These are phyloP conservation scores for Corythornis cristatus DNA, from an alignment of 2,113 vertebrate genomes.

Conservation along the genomic window DNA sequence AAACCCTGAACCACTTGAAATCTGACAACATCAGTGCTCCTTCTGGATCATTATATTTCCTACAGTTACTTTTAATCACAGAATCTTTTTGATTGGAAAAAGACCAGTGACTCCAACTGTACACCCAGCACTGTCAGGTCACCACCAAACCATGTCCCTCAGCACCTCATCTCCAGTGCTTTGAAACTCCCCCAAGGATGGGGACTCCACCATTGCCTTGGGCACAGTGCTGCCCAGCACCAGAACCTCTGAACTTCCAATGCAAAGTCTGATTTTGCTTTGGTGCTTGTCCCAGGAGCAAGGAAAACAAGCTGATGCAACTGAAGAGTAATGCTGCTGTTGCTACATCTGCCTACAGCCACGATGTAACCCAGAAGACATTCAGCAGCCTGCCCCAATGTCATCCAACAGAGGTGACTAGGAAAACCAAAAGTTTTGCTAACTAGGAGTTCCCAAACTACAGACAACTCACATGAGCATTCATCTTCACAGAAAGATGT, in stretches of 20 bases:
- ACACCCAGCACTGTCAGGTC: background rate
- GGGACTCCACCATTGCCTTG: background rate
- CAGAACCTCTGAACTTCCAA: background rate
- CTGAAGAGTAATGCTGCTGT: background rate
- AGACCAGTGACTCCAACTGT: background rate
- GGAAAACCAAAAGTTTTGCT: background rate
- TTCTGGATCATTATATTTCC: background rate
- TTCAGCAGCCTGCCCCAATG: background rate
- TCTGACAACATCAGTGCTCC: background rate
- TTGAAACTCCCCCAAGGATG: background rate
- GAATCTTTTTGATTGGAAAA: background rate
- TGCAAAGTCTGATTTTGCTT: background rate
- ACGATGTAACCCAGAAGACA: background rate
- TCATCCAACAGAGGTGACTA: background rate
- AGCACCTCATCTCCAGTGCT: background rate
- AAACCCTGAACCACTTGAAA: background rate
- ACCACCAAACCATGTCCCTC: background rate
- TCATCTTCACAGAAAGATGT: background rate
- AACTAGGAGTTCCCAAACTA: background rate
- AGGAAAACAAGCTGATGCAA: conserved; percentile 34
- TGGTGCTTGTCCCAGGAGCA: background rate
- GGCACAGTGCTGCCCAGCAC: background rate
- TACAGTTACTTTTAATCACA: background rate
- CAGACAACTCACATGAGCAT: accelerated
- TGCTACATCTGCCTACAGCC: background rate